These are phyloP conservation scores for Eulemur albifrons DNA, from an alignment of 2,797 vertebrate genomes.

Conservation along the genomic window DNA sequence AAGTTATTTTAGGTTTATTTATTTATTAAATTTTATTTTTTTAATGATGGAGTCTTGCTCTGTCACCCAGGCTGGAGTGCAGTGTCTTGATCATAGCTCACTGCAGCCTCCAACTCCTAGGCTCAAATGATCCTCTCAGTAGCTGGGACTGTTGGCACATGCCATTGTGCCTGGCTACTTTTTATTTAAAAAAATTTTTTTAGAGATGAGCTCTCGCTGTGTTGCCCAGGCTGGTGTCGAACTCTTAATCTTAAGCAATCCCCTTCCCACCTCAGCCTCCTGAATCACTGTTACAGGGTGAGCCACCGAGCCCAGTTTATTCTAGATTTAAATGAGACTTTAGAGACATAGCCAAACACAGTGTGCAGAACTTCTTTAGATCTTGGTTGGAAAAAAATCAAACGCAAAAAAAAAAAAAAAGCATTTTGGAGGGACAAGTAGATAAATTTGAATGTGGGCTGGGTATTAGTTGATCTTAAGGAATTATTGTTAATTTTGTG, in stretches of 20 bases:
- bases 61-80: background rate
- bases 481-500: background rate
- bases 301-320: background rate
- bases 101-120: background rate
- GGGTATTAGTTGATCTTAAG: background rate
- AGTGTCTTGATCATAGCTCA: background rate
- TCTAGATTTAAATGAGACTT: constrained; percentile 27
- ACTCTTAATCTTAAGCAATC: background rate
- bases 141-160: background rate
- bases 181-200: background rate
- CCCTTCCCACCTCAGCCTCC: background rate
- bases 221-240: background rate
- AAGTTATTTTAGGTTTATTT: background rate
- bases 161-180: background rate
- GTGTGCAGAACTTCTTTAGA: background rate
- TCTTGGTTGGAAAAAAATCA: background rate
- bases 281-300: background rate
- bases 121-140: background rate
- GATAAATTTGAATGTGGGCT: background rate
- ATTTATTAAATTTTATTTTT: background rate
- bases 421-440: background rate
- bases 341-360: background rate
- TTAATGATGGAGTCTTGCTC: background rate
- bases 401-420: background rate
- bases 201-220: background rate